Evolutionary conservation across 1,140 invertebrate genomes (phyloP), one percentile per base, ranked within the genome.

Genomic region (Paraescarpia echinospica): DNA sequence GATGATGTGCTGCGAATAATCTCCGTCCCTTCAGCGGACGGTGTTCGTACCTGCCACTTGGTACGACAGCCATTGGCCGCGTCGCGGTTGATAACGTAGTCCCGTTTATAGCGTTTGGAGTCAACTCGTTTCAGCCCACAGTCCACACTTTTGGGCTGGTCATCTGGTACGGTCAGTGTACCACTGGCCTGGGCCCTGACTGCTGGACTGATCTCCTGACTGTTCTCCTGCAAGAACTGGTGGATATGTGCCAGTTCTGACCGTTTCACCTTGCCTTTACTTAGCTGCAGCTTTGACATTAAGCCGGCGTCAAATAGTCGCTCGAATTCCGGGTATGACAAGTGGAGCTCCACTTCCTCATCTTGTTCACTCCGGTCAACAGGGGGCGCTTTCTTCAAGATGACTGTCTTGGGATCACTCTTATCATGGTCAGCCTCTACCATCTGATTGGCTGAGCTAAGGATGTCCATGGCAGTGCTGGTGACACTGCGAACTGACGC

Each of bases 401-500:
- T 90, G 34, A 34, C 90, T 34, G 90, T 90, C 59, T 77, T 77
- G 22, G 59, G 59, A 27, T 77, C 59, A 31, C 59, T 77, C 22
- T 2, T 77, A 18, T 31, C 22, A 18, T 27, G 59, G 31, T 91
- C 35, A 91, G 89, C 31, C 5, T 93, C 77, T n/a, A 95, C 93
- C 22, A 94, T 93, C 51, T 93, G 94, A n/a, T 94, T 94, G 14
- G 95, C 94, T 48, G 93, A 93, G 34, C 94, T 93, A 5, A 95
- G 92, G 89, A 95, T 90, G 89, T 94, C 92, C 14, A 95, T 93
- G 31, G 95, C 94, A 31, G 92, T 93, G 34, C 94, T 93, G 34
- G 95, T 95, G 31, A 94, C 91, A 77, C 94, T 93, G 33, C 95
- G 92, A 6, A 95, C 92, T 92, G 93, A 94, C 89, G 94, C 92